Base-by-base conservation (phyloP, 2,888 invertebrate genomes). In the Cheilosia urbana region DNA sequence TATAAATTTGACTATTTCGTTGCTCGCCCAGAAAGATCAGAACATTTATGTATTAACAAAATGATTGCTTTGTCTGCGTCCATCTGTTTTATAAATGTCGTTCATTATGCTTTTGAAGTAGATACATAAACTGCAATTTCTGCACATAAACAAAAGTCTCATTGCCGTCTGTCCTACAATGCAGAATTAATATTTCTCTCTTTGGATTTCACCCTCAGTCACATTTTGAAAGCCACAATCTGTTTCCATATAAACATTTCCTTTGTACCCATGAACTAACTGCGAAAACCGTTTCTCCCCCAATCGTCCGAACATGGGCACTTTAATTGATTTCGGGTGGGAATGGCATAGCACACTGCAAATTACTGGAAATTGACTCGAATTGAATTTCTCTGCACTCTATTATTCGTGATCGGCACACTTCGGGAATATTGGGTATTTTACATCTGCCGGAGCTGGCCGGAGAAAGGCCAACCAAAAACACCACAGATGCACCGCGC, bases 321-420 rank as follows among this genome's bases (percentile, higher is more conserved):
- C 45, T 71, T 76, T 69, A 71, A 76, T 82, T 82, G 65, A 66
- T 76, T 76, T 76, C 57, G 37, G 55, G 47, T 51, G 47, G 34
- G 65, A 76, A 76, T 65, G 40, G 53, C 65, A 49, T n/a, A 69
- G 63, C 13, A 27, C 47, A 34, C 53, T 69, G 69, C 49, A 65
- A 76, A 71, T 71, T 40, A 34, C 51, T 63, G 57, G 40, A 71
- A 82, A 81, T 76, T 60, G 65, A 76, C 58, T 75, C 21, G 57
- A 75, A 75, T 68, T 65, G 24, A 66, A 73, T 75, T 63, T 62
- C 34, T 76, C 58, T 45, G 19, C 71, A 82, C 82, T 82, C 55
- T 58, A 82, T 81, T 71, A 76, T 58, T 45, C 65, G 51, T 58
- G 63, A 71, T 65, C 58, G 77, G 21, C 60, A 63, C n/a, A 51